These are phyloP conservation scores for Psilopogon haemacephalus DNA, from an alignment of 2,113 vertebrate genomes.

Conservation along the genomic window DNA sequence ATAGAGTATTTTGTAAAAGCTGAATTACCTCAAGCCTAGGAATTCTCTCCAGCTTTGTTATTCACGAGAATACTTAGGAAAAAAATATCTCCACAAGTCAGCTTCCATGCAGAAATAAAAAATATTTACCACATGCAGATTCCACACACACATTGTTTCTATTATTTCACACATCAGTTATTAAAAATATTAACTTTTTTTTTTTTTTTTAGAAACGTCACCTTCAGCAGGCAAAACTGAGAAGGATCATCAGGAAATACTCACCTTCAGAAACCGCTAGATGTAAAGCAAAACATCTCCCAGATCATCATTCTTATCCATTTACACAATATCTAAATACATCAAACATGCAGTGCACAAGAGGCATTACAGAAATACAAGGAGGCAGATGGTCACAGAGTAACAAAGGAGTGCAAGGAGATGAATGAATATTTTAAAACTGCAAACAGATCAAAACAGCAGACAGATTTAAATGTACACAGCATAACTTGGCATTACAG, in stretches of 20 bases:
- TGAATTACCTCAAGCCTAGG: constrained; percentile 9
- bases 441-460: constrained; percentile 9
- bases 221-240: not conserved
- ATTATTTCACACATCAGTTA: not conserved
- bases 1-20: not conserved
- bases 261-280: constrained; percentile 61
- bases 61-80: not conserved
- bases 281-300: constrained; percentile 56
- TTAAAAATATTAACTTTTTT: not conserved
- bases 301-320: constrained; percentile 52
- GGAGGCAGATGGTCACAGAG: constrained; percentile 19
- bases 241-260: constrained; percentile 1
- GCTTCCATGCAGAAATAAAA: not conserved
- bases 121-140: not conserved
- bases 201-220: not conserved
- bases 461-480: constrained; percentile 39
- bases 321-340: constrained; percentile 17
- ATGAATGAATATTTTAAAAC: constrained; percentile 26
- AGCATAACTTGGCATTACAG: not conserved
- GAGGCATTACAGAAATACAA: constrained; percentile 44
- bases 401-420: constrained; percentile 10
- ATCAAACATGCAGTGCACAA: constrained; percentile 51
- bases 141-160: not conserved
- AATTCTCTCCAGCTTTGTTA: constrained; percentile 10
- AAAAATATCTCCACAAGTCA: not conserved